Percentiles rank a stretch among this genome's conserved stretches.
These are phyloP conservation scores for Trichopria drosophilae DNA, from an alignment of 2,888 invertebrate genomes.

Conservation along the genomic window DNA sequence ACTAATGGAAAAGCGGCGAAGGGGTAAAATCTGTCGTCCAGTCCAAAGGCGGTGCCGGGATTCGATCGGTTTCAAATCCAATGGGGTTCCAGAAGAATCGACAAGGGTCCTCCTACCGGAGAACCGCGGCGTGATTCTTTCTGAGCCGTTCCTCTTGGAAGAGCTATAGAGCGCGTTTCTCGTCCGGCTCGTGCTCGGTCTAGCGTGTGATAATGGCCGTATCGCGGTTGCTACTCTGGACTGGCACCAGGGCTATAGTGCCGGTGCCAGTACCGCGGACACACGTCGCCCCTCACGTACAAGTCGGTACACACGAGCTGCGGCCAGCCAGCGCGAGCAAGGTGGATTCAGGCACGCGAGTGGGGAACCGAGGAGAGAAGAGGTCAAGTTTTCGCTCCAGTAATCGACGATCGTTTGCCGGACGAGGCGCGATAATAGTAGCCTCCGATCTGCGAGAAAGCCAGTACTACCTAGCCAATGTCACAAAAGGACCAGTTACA, in stretches of 20 bases:
- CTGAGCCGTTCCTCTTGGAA: too few relatives aligned
- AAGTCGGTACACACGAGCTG: not conserved
- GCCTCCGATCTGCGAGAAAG: too few relatives aligned
- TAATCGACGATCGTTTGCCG: conserved; percentile 47
- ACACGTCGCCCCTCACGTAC: conserved; percentile 2
- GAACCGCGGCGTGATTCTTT: too few relatives aligned
- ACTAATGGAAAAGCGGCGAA: too few relatives aligned
- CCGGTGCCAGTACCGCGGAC: not conserved
- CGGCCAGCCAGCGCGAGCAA: conserved; percentile 1
- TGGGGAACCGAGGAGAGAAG: conserved; percentile 23
- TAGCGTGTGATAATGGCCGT: conserved; percentile 42
- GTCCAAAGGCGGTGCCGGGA: too few relatives aligned
- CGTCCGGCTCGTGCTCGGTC: conserved; percentile 36
- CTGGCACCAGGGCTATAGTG: not conserved
- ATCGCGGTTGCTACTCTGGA: conserved; percentile 1
- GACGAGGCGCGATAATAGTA: conserved; percentile 40
- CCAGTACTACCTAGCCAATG: too few relatives aligned
- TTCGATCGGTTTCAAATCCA: too few relatives aligned
- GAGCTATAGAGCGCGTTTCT: conserved; percentile 10
- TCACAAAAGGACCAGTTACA: too few relatives aligned
- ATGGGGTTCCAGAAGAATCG: too few relatives aligned
- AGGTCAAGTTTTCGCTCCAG: conserved; percentile 48
- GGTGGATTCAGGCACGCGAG: conserved; percentile 12
- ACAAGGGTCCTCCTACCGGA: too few relatives aligned
- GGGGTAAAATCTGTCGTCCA: too few relatives aligned